phyloP scores from a whole-genome alignment of 2,797 vertebrate genomes.

The Muscicapa comitata region DNA sequence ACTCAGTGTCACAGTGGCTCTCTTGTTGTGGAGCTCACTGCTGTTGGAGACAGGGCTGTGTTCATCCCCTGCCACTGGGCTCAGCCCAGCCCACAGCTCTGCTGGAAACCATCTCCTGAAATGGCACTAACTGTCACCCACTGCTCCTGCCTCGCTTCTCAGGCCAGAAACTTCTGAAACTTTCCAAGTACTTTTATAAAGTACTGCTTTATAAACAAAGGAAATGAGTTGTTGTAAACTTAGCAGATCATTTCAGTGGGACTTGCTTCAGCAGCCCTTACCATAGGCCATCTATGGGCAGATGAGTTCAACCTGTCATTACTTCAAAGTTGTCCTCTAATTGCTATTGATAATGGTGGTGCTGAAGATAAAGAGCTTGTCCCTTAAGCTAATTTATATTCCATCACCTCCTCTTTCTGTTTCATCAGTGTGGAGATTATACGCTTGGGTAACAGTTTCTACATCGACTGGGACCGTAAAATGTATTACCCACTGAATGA shows the following conservation, averaged over 20 bases:
- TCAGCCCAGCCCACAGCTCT: background rate
- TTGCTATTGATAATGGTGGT: background rate
- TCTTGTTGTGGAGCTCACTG: background rate
- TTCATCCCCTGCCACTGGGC: background rate
- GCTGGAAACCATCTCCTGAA: background rate
- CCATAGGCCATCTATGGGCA: background rate
- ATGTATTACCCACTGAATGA: slow-evolving; percentile 88
- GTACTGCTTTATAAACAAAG: background rate
- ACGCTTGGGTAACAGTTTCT: slow-evolving; percentile 92
- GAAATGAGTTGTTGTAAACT: background rate
- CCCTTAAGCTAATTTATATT: background rate
- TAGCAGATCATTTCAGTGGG: background rate
- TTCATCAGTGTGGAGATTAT: slow-evolving; percentile 88
- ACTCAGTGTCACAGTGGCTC: background rate
- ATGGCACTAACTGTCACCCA: background rate
- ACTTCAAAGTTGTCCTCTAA: background rate
- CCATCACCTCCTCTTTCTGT: background rate
- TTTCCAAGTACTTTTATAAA: background rate
- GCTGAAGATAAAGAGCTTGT: background rate
- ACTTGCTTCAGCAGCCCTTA: background rate
- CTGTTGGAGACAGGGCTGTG: background rate
- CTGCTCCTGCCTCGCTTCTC: background rate
- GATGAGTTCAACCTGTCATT: background rate
- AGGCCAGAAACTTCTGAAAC: background rate
- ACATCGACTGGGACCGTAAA: slow-evolving; percentile 92